Conservation (phyloP, 1,140 invertebrate genomes). For the Drosophila arizonae region DNA sequence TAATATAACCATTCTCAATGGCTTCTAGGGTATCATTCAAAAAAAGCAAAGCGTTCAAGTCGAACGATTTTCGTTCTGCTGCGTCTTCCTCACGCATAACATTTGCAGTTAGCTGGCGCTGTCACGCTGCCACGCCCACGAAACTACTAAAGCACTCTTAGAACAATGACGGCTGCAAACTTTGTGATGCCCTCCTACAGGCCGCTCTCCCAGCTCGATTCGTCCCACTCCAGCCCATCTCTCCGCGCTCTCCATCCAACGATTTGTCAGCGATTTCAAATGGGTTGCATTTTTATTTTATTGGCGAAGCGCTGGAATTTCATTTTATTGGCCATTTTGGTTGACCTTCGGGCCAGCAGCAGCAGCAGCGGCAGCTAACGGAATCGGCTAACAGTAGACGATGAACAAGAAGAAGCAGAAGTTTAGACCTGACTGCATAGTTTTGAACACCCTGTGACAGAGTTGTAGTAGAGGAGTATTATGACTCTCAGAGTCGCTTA, state of each 20-base stretch:
- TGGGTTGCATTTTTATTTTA: slow-evolving; percentile 72
- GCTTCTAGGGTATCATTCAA: too few species aligned
- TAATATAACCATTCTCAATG: too few species aligned
- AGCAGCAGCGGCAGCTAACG: slow-evolving; percentile 2
- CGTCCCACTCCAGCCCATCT: neutral
- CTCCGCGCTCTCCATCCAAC: neutral
- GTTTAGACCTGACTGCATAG: slow-evolving; percentile 13
- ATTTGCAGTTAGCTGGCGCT: slow-evolving; percentile 51
- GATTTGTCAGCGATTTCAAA: slow-evolving; percentile 77
- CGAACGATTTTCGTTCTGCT: slow-evolving; percentile 24
- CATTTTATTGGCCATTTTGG: slow-evolving; percentile 78
- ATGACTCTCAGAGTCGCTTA: too few species aligned
- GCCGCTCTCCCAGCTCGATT: neutral
- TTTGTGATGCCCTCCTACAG: slow-evolving; percentile 42
- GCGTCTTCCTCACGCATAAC: slow-evolving; percentile 54
- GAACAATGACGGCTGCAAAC: slow-evolving; percentile 68
- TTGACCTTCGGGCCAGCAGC: slow-evolving; percentile 59
- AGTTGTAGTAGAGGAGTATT: neutral
- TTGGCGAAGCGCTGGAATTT: slow-evolving; percentile 68
- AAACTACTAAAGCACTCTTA: slow-evolving; percentile 54
- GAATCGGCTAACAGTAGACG: neutral
- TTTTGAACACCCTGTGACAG: slow-evolving; percentile 8
- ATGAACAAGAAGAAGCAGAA: neutral
- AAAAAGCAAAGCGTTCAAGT: slow-evolving; percentile 8
- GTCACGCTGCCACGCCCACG: slow-evolving; percentile 48